These are phyloP conservation scores for Portevinia maculata DNA, from an alignment of 2,888 invertebrate genomes.

Conservation along the genomic window DNA sequence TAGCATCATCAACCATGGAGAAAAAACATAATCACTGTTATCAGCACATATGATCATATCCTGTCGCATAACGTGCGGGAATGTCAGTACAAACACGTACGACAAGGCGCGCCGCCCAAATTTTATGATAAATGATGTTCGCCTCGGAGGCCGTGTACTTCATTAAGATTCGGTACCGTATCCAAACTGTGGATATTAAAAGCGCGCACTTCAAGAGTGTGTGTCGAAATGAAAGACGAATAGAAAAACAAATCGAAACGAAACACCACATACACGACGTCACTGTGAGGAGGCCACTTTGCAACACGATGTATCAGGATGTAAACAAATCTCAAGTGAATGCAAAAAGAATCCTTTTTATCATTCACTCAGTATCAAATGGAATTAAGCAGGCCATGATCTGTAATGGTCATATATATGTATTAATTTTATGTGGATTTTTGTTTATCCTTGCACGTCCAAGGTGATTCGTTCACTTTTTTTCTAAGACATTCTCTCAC, in stretches of 20 bases:
- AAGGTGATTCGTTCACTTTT: constrained; percentile 39
- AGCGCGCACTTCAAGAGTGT: constrained; percentile 30
- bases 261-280: constrained; percentile 4
- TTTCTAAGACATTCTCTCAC: constrained; percentile 23
- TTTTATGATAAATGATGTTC: constrained; percentile 68
- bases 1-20: constrained; percentile 54
- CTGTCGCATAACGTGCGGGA: constrained; percentile 47
- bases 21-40: constrained; percentile 64
- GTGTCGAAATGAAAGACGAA: constrained; percentile 1
- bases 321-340: constrained; percentile 53
- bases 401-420: constrained; percentile 32
- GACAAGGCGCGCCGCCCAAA: constrained; percentile 43
- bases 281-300: constrained; percentile 42
- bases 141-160: constrained; percentile 43
- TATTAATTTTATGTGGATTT: constrained; percentile 32
- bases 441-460: constrained; percentile 38
- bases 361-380: constrained; percentile 12
- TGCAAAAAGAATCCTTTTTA: not conserved
- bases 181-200: constrained; percentile 20
- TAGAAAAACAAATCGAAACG: not conserved
- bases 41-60: constrained; percentile 61
- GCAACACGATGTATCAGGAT: constrained; percentile 27
- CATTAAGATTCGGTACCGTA: constrained; percentile 11
- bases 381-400: constrained; percentile 27
- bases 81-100: constrained; percentile 38